Evolutionary conservation across 2,113 vertebrate genomes (phyloP), one percentile per base, ranked within the genome.

Genomic region (Erythrolamprus reginae): DNA sequence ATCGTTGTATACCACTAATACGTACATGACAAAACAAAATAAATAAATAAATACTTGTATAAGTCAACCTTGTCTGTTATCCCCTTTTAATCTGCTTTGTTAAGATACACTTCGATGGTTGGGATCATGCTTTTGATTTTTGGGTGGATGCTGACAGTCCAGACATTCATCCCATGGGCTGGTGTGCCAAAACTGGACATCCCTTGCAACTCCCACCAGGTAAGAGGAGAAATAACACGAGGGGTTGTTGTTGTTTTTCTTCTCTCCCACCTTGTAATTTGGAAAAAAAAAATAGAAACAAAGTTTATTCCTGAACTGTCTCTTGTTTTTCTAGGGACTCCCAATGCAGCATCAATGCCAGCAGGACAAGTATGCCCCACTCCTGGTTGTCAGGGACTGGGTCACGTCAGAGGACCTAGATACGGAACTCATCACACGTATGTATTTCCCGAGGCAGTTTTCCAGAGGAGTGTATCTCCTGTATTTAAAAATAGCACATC

Each of bases 121-220:
- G 98, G 98, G 98, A 95, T 94, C 93, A 38, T 82, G 97, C 97
- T 47, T 99, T 98, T 0, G 97, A 99, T 94, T 98, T 98, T 94
- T 99, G 98, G 98, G 94, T 98, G 47, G 98, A 98, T 93, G 97
- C 97, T 0, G 98, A 98, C 96, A 98, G 97, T 82, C 96, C 98
- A 21, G 98, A 98, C 53, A 94, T 99, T 91, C 98, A 99, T 87
- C 98, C 98, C 12, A 96, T 98, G 0, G 98, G 98, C 47, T 99
- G 98, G 98, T 98, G 98, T 96, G 98, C 97, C 82, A 99, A 98
- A 96, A 98, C 98, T 0, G 98, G 98, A 50, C 98, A 99, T 26
- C 94, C 97, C 50, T 95, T 99, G 50, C 98, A 99, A 86, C 96
- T 98, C 47, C 97, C 98, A 10, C 97, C 97, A 1, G 97, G 98